Base-by-base conservation (phyloP, 2,113 vertebrate species). In the Callipepla californica region DNA sequence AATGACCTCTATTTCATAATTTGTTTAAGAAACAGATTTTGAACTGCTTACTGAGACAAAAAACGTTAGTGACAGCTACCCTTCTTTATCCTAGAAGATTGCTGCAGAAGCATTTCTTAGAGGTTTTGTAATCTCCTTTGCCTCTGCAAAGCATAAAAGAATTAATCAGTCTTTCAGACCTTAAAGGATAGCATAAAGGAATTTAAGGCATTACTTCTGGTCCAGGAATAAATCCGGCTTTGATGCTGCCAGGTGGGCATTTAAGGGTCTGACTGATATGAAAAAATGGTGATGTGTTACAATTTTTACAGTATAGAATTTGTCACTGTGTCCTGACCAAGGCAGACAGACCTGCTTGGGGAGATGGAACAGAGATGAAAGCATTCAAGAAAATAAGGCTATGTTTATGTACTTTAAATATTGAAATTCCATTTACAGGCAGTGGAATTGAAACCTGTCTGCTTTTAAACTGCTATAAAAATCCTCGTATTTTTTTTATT, bases 101-200 rank as follows among this genome's bases (percentile, higher is more conserved):
- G 28, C 21, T 85, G 20, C 28, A 65, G 81, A 94, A 74, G 20
- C 18, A 81, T 45, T 90, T 87, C 65, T 81, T 78, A 63, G 23
- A 81, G 6, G 7, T 5, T 55, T 61, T 81, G 20, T 87, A 74
- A 81, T 69, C 32, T 21, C 47, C 40, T 86, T n/a, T 40, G 20
- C 23, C 12, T 20, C 19, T 38, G 12, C 22, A 76, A 77, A 83
- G 58, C 26, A 69, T 78, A 69, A 74, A 80, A n/a, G 38, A 77
- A 55, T 65, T 75, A 55, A 89, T 88, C 42, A 45, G 14, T 69
- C 44, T 44, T 59, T 88, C 23, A 81, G 61, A 74, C 45, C 0
- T 2, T 68, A 79, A 80, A 74, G 34, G 50, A 40, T 48, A 73
- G 57, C 3, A 55, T 77, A 50, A 45, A 84, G 45, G 44, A 55